Percentiles rank a stretch among this genome's conserved stretches.
Conservation (phyloP, 1,140 invertebrate species). For the Camponotus vicinus region DNA sequence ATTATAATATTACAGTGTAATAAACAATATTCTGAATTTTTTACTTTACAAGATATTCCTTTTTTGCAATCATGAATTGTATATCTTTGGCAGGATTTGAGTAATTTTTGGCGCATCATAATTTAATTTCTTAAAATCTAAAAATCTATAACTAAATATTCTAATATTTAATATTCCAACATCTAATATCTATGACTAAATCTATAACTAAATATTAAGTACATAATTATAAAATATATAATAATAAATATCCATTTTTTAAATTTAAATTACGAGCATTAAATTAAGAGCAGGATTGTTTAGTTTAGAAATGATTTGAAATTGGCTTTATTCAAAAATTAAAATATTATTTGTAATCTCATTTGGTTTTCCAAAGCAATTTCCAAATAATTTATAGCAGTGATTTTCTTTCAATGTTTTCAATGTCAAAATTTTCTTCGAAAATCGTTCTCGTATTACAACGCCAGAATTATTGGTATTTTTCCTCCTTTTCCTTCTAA, state of each 20-base stretch:
- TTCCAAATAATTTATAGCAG: not conserved
- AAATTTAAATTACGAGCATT: not conserved
- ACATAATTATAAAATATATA: not conserved
- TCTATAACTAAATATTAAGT: too few relatives aligned
- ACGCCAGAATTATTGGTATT: not conserved
- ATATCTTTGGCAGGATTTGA: too few relatives aligned
- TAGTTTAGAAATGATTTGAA: not conserved
- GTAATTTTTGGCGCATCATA: too few relatives aligned
- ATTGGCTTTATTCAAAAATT: not conserved
- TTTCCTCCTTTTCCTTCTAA: not conserved
- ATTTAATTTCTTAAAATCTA: too few relatives aligned
- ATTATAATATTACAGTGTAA: conserved; percentile 27
- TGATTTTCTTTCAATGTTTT: not conserved
- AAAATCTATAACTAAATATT: too few relatives aligned
- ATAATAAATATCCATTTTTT: not conserved
- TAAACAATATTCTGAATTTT: not conserved
- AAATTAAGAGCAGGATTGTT: not conserved
- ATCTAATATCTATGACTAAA: too few relatives aligned
- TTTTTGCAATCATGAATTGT: too few relatives aligned
- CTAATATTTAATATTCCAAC: too few relatives aligned
- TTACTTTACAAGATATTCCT: not conserved
- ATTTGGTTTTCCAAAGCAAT: not conserved
- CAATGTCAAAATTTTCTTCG: not conserved
- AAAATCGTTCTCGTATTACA: not conserved
- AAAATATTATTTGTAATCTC: not conserved